Conservation (phyloP, 2,797 vertebrate species). For the Falco cherrug region DNA sequence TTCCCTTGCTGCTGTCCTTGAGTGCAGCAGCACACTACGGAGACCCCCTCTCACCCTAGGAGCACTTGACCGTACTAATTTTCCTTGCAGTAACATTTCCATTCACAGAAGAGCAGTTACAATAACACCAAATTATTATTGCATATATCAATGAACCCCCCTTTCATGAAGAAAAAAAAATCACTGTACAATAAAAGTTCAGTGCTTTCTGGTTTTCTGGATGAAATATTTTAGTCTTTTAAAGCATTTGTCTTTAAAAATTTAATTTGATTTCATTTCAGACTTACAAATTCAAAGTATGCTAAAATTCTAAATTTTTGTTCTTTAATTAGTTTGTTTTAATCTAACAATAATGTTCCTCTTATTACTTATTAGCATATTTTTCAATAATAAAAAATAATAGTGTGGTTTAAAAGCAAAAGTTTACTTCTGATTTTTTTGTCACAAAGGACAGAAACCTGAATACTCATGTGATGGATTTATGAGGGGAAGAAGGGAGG, state of each 20-base stretch:
- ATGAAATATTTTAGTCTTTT: background rate
- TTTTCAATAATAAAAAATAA: background rate
- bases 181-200: background rate
- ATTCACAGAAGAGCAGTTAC: background rate
- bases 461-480: background rate
- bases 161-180: background rate
- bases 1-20: background rate
- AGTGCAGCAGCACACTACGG: background rate
- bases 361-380: background rate
- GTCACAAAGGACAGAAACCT: background rate
- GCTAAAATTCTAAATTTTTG: background rate
- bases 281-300: background rate
- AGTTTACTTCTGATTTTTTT: background rate
- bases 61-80: background rate
- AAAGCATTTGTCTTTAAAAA: background rate
- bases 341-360: background rate
- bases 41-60: background rate
- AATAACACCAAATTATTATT: background rate
- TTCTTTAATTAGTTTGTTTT: background rate
- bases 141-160: background rate
- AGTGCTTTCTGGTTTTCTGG: background rate
- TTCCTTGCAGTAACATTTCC: background rate
- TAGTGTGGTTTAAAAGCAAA: background rate
- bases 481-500: background rate
- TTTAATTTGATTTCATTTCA: background rate